phyloP scores from a whole-genome alignment of 2,888 invertebrate genomes.

The Cheiracanthium punctorium region DNA sequence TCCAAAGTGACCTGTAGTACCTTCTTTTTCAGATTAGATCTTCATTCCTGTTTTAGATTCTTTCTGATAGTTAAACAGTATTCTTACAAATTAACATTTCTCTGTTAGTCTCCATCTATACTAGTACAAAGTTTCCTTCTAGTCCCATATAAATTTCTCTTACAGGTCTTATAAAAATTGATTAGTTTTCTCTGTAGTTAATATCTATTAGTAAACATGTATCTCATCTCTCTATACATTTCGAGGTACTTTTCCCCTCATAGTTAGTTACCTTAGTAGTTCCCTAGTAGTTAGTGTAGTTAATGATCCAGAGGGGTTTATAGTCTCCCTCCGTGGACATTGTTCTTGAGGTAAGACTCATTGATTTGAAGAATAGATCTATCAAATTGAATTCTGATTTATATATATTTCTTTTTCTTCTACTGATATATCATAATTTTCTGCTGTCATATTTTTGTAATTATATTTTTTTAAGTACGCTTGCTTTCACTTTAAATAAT shows the following conservation, averaged over 20 bases:
- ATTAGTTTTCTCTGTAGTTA: slow-evolving; percentile 5
- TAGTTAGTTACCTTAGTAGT: slow-evolving; percentile 48
- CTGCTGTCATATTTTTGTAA: too few species aligned
- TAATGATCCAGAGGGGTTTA: slow-evolving; percentile 18
- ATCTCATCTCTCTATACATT: background rate
- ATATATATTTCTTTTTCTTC: too few species aligned
- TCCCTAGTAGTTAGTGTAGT: slow-evolving; percentile 59
- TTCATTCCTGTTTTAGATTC: background rate
- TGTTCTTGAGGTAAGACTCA: slow-evolving; percentile 39
- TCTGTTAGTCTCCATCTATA: background rate
- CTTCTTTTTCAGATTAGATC: background rate
- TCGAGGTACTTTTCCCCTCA: background rate
- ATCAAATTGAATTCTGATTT: too few species aligned
- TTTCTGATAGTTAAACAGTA: background rate
- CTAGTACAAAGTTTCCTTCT: background rate
- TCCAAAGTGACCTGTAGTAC: background rate
- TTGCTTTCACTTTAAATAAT: too few species aligned
- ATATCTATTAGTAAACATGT: background rate
- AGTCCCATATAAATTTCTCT: background rate
- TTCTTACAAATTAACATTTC: too few species aligned
- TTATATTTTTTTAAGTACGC: too few species aligned
- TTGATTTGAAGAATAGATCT: slow-evolving; percentile 16
- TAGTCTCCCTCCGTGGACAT: slow-evolving; percentile 37
- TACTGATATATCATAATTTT: too few species aligned
- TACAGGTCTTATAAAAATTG: background rate